phyloP scores from a whole-genome alignment of 2,113 vertebrate species.

The Protomyctophum bolini region DNA sequence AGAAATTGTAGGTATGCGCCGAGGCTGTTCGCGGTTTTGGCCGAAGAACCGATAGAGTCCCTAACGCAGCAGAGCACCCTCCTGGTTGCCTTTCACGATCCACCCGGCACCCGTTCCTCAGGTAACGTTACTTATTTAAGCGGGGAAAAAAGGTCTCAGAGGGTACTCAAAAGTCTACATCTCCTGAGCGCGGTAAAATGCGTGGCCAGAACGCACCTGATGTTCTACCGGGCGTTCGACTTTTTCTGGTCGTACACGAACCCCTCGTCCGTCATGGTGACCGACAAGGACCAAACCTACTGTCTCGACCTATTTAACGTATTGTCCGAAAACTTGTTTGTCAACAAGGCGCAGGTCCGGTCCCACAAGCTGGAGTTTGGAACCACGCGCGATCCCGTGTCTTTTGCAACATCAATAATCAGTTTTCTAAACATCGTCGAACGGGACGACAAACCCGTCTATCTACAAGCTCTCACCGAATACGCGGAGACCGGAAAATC shows the following conservation, averaged over 20 bases:
- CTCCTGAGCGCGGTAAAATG: background rate
- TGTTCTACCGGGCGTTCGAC: background rate
- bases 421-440: background rate
- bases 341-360: background rate
- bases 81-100: background rate
- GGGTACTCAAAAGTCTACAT: background rate
- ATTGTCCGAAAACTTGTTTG: background rate
- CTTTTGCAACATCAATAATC: background rate
- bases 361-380: background rate
- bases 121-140: too few species aligned
- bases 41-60: background rate
- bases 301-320: background rate
- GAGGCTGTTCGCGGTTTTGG: background rate
- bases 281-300: background rate
- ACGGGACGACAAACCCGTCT: background rate
- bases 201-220: background rate
- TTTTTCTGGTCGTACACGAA: background rate
- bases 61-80: background rate
- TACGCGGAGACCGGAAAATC: background rate
- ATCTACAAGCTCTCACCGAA: background rate
- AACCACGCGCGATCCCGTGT: background rate
- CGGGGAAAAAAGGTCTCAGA: too few species aligned
- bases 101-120: too few species aligned
- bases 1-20: background rate
- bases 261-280: background rate